Conservation (phyloP, 2,797 vertebrate genomes). For the Falco novaeseelandiae region DNA sequence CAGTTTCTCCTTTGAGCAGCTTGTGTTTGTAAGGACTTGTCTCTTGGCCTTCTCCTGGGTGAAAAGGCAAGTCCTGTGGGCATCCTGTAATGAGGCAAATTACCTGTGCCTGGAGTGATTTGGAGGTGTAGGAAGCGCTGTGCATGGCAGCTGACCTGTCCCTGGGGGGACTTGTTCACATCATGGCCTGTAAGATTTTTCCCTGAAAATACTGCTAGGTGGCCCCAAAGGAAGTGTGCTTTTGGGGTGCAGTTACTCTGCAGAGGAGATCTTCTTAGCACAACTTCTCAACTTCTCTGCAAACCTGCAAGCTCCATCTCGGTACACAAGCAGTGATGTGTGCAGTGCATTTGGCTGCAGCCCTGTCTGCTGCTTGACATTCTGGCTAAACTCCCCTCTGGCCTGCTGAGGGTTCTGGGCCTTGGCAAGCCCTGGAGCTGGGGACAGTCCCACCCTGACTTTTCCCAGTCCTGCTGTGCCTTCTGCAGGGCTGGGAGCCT, state of each 20-base stretch:
- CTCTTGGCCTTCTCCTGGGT: neutral
- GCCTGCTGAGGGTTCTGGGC: neutral
- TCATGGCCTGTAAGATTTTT: neutral
- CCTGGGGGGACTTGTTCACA: neutral
- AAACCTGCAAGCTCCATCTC: neutral
- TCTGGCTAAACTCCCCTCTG: neutral
- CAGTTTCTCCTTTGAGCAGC: neutral
- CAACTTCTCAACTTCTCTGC: neutral
- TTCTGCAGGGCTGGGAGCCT: neutral
- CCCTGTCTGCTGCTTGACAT: neutral
- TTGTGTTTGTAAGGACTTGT: neutral
- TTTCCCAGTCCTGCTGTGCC: neutral
- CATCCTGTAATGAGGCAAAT: neutral
- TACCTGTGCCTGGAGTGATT: neutral
- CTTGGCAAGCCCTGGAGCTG: neutral
- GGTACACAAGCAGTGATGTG: accelerated
- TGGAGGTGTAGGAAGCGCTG: neutral
- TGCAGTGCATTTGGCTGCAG: neutral
- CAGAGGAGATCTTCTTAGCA: neutral
- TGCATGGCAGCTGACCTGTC: neutral
- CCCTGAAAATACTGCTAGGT: neutral
- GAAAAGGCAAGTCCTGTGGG: neutral
- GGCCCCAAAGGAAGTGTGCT: neutral
- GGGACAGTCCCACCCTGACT: neutral
- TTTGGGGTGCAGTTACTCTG: neutral